Evolutionary conservation across 1,140 invertebrate species (phyloP).

Genomic region (Bactericera cockerelli): DNA sequence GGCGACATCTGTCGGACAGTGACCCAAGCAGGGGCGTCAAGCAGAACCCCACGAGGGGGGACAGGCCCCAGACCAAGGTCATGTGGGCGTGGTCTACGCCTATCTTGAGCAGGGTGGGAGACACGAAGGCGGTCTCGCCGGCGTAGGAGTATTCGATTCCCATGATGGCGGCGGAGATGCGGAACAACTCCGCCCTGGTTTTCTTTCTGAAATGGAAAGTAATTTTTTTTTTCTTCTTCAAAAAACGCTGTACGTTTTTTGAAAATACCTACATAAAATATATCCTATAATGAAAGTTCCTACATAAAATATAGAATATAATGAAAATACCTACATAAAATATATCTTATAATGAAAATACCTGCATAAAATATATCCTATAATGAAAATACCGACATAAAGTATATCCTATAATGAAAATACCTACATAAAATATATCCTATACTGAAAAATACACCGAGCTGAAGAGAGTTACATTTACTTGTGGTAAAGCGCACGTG

Average conservation of each 20-base stretch:
- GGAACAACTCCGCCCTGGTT: constrained; percentile 60
- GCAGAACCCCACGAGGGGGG: constrained; percentile 82
- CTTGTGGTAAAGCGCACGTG: no score
- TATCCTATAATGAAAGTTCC: no score
- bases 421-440: not conserved
- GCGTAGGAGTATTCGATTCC: constrained; percentile 96
- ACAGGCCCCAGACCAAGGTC: constrained; percentile 90
- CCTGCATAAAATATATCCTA: no score
- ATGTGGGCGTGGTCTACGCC: constrained; percentile 80
- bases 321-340: no score
- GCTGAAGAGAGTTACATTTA: no score
- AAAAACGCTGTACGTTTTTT: not conserved
- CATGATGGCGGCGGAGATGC: constrained; percentile 86
- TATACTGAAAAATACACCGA: no score
- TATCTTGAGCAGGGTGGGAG: constrained; percentile 82
- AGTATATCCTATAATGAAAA: no score
- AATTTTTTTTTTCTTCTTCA: not conserved
- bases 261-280: no score
- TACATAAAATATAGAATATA: not conserved
- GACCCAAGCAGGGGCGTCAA: constrained; percentile 83
- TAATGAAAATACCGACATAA: no score
- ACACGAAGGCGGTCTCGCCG: constrained; percentile 92
- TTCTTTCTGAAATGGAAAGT: constrained; percentile 45
- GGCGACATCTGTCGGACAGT: constrained; percentile 72
- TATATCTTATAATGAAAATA: no score